Evolutionary conservation across 2,113 vertebrate species (phyloP), one percentile per base, ranked within the genome.

Genomic region (Alexandromys fortis): DNA sequence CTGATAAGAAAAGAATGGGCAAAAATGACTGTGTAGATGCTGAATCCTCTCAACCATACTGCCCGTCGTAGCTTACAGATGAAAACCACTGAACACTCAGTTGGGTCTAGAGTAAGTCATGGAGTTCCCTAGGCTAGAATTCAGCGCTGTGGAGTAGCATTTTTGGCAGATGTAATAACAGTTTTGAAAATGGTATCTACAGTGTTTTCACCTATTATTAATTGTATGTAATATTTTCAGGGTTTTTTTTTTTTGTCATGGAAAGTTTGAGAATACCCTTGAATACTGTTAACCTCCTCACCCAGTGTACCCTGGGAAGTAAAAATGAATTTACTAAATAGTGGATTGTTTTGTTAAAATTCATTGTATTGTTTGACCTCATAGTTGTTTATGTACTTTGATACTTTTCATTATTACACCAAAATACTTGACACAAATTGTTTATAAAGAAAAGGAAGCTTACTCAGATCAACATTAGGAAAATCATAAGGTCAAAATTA

Each of bases 21-120:
- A 91, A 61, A 94, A 94, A 93, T 90, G 9, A 17, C 75, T 82
- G 19, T 82, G 11, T 78, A 73, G 67, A 91, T 89, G 28, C 68
- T 35, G 14, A 81, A 55, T 55, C 38, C 35, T 55, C n/a, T 4
- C 9, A 13, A 63, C 35, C 24, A 82, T 16, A 11, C 42, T 52
- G 63, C 1, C 68, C 24, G 47, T 86, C 1, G 3, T 45, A 42
- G 95, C 89, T 92, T 92, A 42, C 45, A 45, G 28, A 52, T 73
- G 30, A 49, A 61, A 96, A 91, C 35, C 28, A 24, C 2, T n/a
- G 17, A 86, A 6, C 11, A 21, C 14, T 75, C 47, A 90, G 6
- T 3, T 45, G 55, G 2, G 3, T 13, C 47, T 90, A 33, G 22
- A 77, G 30, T 63, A 35, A 76, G 65, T 26, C 61, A 45, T 49